Evolutionary conservation across 64 coral and sea anemone genomes (phyloP), one percentile per base, ranked within the genome.

Genomic region (Stylophora pistillata): DNA sequence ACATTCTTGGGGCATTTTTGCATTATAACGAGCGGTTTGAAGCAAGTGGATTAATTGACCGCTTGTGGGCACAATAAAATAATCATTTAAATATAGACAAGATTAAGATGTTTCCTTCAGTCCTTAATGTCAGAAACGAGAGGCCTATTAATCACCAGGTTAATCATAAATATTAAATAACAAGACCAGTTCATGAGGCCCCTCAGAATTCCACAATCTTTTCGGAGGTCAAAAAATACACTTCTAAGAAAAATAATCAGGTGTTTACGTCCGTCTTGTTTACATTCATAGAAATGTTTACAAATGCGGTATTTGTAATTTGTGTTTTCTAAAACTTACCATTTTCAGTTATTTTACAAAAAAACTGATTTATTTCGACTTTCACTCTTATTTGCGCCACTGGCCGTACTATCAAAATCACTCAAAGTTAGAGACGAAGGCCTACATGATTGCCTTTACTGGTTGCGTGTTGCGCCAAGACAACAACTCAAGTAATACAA

Each of bases 121-220:
- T 28, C 56, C 37, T 41, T 14, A 84, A 84, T 33, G 61, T 69
- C 60, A 83, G 23, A 83, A 69, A 53, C 53, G 58, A 68, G 53
- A 47, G 21, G 62, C 26, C 65, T 70, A 84, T 84, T 84, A 84
- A 84, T 84, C 80, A 69, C 61, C 80, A 84, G 60, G 60, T 69
- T 26, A 69, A 63, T 84, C 61, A 37, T 61, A 53, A 82, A 70
- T 84, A 84, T 69, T 69, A 21, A 84, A 84, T 84, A 84, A 84
- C 80, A 70, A 17, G 34, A 34, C 6, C 37, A 25, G 69, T 84
- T 84, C 62, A 84, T 25, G 53, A 84, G 59, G 34, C 61, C 41
- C 32, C 16, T 6, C 69, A 63, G 65, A 70, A 69, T 47, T 26
- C 14, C 18, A 28, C 58, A 56, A 14, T 56, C 34, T 69, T 27